phyloP scores from a whole-genome alignment of 2,113 vertebrate species.

The Chitala chitala region DNA sequence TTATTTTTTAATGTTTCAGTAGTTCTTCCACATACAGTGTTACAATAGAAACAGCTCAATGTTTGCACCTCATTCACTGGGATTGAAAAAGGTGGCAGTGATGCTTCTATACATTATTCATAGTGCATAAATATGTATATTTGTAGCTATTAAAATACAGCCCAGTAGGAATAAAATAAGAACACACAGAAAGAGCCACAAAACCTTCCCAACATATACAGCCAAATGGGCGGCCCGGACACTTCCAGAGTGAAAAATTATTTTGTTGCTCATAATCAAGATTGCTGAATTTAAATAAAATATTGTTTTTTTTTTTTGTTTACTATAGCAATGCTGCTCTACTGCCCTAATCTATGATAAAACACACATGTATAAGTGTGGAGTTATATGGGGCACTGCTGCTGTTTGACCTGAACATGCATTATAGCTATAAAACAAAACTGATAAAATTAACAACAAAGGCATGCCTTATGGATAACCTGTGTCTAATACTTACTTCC shows the following conservation, averaged over 20 bases:
- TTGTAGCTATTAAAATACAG: constrained; percentile 8
- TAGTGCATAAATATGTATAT: constrained; percentile 7
- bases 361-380: not conserved
- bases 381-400: not conserved
- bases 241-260: not conserved
- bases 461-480: not conserved
- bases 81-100: constrained; percentile 2
- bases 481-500: constrained; percentile 81
- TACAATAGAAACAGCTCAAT: not conserved
- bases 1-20: not conserved
- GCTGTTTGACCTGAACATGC: not conserved
- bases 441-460: not conserved
- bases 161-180: not conserved
- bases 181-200: not conserved
- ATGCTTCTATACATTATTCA: not conserved
- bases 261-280: not conserved
- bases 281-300: not conserved
- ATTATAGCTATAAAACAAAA: constrained; percentile 1
- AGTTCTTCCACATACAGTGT: not conserved
- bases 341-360: not conserved
- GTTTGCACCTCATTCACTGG: not conserved
- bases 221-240: not conserved
- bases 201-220: not conserved
- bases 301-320: not conserved
- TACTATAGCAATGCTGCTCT: not conserved